Base-by-base conservation (phyloP, 2,113 vertebrate species). In the Petroica traversi region DNA sequence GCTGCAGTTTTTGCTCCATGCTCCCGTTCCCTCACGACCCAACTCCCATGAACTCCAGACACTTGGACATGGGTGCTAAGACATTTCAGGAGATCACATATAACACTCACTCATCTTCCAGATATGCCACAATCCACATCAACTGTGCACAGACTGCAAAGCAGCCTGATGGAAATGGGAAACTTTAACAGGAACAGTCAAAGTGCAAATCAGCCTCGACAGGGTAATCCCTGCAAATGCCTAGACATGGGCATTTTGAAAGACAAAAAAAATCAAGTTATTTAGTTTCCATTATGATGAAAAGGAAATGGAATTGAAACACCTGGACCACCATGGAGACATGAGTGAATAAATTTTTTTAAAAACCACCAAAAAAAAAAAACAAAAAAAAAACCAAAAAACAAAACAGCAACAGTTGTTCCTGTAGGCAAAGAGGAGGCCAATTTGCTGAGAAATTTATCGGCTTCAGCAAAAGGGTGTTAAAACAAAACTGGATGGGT, bases 341-440 rank as follows among this genome's bases (percentile, higher is more conserved):
- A 38, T 0, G 0, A 4, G 13, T 45, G 45, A 51, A 40, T 55
- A 29, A 58, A 19, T n/a, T n/a, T n/a, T n/a, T n/a, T n/a, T n/a
- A n/a, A n/a, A n/a, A n/a, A n/a, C n/a, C n/a, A n/a, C n/a, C n/a
- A 36, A 58, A 66, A 15, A 8, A 43, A 7, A 1, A 19, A 45
- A 43, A 22, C 9, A 41, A 63, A 28, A 4, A 23, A 43, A 67
- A 61, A 41, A 63, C 8, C 10, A n/a, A 5, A 41, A 29, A 75
- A 4, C 15, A 54, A 52, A 36, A 28, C 5, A 4, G 26, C 26
- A 51, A 8, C 46, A 40, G 20, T 55, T 62, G 14, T 8, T 84
- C 29, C 48, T 48, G 41, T 6, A 24, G 43, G 55, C 9, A 59
- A 55, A 1, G 2, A 76, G 16, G 52, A 63, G 40, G 31, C 7